These are phyloP conservation scores for Drosophila nannoptera DNA, from an alignment of 1,140 invertebrate genomes.

Conservation along the genomic window DNA sequence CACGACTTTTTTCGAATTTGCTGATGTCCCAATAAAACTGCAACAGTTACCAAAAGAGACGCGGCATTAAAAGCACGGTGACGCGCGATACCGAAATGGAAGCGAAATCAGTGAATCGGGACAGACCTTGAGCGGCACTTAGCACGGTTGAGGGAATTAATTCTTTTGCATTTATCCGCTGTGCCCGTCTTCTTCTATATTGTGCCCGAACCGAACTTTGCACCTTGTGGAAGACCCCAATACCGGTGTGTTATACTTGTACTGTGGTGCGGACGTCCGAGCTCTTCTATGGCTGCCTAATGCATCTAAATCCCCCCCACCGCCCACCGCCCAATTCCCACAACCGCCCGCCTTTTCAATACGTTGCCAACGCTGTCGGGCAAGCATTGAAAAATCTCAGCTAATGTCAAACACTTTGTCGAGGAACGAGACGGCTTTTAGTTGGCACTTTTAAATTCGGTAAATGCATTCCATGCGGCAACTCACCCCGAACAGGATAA, in stretches of 20 bases:
- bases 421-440: background rate
- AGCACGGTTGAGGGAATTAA: conserved; percentile 40
- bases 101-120: conserved; percentile 49
- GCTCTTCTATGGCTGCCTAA: conserved; percentile 51
- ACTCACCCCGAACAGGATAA: conserved; percentile 28
- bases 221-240: conserved; percentile 31
- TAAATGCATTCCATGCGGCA: conserved; percentile 41
- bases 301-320: conserved; percentile 24
- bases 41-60: conserved; percentile 42
- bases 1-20: conserved; percentile 25
- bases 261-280: conserved; percentile 21
- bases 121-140: conserved; percentile 62
- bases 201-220: conserved; percentile 54
- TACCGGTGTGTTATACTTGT: conserved; percentile 6
- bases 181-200: background rate
- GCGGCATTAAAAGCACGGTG: conserved; percentile 8
- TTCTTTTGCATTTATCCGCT: conserved; percentile 39
- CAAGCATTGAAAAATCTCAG: conserved; percentile 67
- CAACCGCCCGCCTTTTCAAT: conserved; percentile 34
- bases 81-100: conserved; percentile 19
- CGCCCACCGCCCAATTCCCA: background rate
- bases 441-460: conserved; percentile 64
- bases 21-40: conserved; percentile 64
- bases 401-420: conserved; percentile 73
- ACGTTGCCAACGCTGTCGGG: conserved; percentile 43